Percentiles rank a stretch among this genome's conserved stretches.
Conservation (phyloP, 1,140 invertebrate genomes). For the Pantala flavescens region DNA sequence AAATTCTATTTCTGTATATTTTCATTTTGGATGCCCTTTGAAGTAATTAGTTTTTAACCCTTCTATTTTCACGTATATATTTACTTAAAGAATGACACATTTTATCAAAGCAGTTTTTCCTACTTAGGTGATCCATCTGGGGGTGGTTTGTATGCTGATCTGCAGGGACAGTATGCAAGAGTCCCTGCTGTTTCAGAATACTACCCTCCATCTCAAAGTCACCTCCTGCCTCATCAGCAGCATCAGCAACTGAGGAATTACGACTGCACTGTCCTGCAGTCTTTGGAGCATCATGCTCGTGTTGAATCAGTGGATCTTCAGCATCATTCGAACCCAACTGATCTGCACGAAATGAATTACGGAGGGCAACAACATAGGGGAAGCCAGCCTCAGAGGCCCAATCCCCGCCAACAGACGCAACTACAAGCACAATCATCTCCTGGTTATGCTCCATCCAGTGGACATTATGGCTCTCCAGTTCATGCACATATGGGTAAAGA, state of each 20-base stretch:
- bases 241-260: neutral
- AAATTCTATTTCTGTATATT: too few relatives aligned
- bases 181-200: neutral
- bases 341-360: constrained; percentile 20
- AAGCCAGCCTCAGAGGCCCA: neutral
- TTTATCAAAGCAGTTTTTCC: too few relatives aligned
- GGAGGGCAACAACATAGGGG: neutral
- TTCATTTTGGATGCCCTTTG: too few relatives aligned
- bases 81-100: too few relatives aligned
- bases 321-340: neutral
- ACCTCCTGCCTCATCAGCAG: neutral
- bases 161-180: neutral
- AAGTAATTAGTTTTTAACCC: too few relatives aligned
- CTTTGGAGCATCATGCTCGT: neutral
- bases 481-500: constrained; percentile 10
- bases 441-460: constrained; percentile 12
- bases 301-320: neutral
- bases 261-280: neutral
- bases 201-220: neutral
- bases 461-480: constrained; percentile 18
- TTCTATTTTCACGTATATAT: too few relatives aligned
- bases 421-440: neutral
- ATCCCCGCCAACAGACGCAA: neutral
- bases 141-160: constrained; percentile 3
- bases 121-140: neutral